A percentile compares a stretch with the other conserved stretches of the same genome.
Conservation (phyloP, 2,113 vertebrate species). For the Amazona vittata region DNA sequence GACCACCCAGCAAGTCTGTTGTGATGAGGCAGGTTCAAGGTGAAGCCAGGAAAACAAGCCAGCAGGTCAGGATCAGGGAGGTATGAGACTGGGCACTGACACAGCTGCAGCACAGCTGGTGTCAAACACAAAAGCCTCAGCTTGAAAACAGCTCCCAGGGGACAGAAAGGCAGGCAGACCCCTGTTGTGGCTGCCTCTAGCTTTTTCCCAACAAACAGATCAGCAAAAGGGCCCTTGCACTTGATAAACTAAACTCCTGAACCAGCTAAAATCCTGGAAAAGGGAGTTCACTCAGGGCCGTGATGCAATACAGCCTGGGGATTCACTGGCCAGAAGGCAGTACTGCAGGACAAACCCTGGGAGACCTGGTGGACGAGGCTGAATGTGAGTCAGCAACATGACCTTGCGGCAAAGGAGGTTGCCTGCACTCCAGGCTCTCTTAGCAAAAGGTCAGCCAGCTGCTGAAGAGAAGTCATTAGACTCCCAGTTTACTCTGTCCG, state of each 20-base stretch:
- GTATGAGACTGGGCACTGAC: not conserved
- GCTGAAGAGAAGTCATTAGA: not conserved
- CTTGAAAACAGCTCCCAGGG: conserved; percentile 3
- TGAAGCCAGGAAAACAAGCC: not conserved
- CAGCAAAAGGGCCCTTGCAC: conserved; percentile 26
- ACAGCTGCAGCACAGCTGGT: conserved; percentile 11
- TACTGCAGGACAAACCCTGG: not conserved
- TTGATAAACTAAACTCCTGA: not conserved
- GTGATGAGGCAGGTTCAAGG: not conserved
- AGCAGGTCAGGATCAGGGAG: not conserved
- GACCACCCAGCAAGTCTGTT: not conserved
- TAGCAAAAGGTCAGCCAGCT: not conserved
- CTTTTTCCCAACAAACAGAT: not conserved
- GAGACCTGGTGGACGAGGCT: not conserved
- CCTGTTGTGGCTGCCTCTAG: not conserved
- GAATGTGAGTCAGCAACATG: not conserved
- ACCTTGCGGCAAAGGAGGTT: not conserved
- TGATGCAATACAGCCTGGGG: not conserved
- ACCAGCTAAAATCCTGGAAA: not conserved
- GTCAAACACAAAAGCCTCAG: not conserved
- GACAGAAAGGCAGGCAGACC: not conserved
- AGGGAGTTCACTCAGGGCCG: not conserved
- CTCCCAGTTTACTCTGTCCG: not conserved
- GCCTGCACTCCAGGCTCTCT: not conserved
- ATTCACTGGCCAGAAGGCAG: not conserved